Conservation (phyloP, 2,113 vertebrate species). For the Mirounga angustirostris region DNA sequence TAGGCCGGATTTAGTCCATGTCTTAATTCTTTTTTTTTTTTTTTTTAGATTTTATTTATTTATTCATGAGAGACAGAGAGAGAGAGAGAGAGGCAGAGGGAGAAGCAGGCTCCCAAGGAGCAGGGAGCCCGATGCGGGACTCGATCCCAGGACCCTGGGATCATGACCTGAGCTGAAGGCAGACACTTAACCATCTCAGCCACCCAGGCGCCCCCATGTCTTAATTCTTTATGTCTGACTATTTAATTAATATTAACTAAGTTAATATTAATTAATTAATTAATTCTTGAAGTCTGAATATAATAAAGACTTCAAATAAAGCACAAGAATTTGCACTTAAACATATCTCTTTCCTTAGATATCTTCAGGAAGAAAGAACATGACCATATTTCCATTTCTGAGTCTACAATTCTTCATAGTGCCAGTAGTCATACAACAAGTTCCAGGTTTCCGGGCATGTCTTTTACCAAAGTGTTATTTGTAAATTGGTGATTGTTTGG, state of each 20-base stretch:
- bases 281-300: neutral
- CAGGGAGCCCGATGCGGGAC: too few relatives aligned
- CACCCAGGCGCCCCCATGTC: neutral
- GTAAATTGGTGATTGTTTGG: conserved; percentile 3
- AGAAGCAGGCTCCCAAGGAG: too few relatives aligned
- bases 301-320: conserved; percentile 40
- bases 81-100: too few relatives aligned
- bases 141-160: too few relatives aligned
- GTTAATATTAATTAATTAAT: too few relatives aligned
- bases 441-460: neutral
- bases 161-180: too few relatives aligned
- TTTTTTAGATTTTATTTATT: too few relatives aligned
- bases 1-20: neutral
- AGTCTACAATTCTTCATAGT: neutral
- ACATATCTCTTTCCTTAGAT: neutral
- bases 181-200: too few relatives aligned
- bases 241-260: neutral
- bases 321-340: neutral
- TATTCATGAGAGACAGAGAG: too few relatives aligned
- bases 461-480: neutral
- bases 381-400: neutral
- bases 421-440: neutral
- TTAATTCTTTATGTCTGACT: conserved; percentile 22
- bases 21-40: neutral
- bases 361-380: neutral